These are phyloP conservation scores for Gulo gulo DNA, from an alignment of 2,113 vertebrate species.

Conservation along the genomic window DNA sequence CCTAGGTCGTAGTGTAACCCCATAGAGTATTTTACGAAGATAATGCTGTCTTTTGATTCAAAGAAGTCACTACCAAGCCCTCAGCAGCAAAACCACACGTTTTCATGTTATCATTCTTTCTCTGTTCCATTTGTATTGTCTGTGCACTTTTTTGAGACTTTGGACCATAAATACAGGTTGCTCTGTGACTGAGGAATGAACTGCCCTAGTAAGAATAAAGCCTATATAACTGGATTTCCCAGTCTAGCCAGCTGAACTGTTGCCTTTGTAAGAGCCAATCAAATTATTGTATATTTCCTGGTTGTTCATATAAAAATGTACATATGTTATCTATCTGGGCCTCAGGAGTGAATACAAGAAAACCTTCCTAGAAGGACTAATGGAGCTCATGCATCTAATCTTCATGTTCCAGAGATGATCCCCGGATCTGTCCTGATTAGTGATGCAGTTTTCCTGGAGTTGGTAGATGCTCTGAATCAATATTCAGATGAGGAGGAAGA, in stretches of 20 bases:
- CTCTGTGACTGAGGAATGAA: not conserved
- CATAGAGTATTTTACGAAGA: not conserved
- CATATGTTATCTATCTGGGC: not conserved
- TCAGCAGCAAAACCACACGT: not conserved
- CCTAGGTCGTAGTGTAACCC: not conserved
- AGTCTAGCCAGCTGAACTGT: not conserved
- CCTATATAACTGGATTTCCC: not conserved
- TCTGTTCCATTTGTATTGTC: not conserved
- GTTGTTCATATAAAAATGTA: not conserved
- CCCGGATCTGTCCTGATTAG: slow-evolving; percentile 94
- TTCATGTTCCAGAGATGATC: slow-evolving; percentile 83
- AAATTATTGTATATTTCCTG: not conserved
- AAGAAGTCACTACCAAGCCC: not conserved
- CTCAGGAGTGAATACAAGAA: not conserved
- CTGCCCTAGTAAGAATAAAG: not conserved
- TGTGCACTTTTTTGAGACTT: not conserved
- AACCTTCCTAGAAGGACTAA: not conserved
- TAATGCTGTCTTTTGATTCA: not conserved
- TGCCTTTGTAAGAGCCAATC: not conserved
- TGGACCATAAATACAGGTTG: not conserved
- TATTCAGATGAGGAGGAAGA: slow-evolving; percentile 95
- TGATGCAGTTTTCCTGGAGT: slow-evolving; percentile 95
- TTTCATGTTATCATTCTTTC: not conserved
- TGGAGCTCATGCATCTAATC: not conserved
- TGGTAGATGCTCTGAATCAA: slow-evolving; percentile 95